Percentiles rank a stretch among this genome's conserved stretches.
These are phyloP conservation scores for Panzeria rudis DNA, from an alignment of 2,888 invertebrate genomes.

Conservation along the genomic window DNA sequence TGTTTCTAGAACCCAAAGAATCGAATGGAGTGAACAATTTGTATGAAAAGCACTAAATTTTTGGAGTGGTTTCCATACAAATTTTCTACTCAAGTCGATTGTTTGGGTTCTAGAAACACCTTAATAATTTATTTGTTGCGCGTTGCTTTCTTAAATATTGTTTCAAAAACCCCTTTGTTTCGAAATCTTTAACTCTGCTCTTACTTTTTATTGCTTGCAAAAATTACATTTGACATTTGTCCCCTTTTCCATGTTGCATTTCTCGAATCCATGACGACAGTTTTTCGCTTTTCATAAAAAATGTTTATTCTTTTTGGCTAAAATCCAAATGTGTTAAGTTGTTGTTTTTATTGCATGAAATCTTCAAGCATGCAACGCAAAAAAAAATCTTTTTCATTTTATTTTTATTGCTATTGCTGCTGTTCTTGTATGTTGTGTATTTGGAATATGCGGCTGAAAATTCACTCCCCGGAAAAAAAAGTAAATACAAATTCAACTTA, in stretches of 20 bases:
- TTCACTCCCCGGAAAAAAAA: constrained; percentile 41
- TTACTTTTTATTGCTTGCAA: constrained; percentile 24
- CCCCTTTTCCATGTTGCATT: constrained; percentile 39
- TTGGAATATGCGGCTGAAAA: constrained; percentile 35
- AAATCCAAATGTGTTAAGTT: constrained; percentile 68
- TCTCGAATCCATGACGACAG: constrained; percentile 36
- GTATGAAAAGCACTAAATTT: too few relatives aligned
- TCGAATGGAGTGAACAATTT: too few relatives aligned
- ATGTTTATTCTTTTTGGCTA: constrained; percentile 55
- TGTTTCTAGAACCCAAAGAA: too few relatives aligned
- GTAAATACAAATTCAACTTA: constrained; percentile 1
- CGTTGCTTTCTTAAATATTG: neutral
- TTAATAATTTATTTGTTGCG: neutral
- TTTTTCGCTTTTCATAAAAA: constrained; percentile 29
- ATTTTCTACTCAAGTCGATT: too few relatives aligned
- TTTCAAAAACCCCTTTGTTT: neutral
- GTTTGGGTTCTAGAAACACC: too few relatives aligned
- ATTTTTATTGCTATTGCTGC: constrained; percentile 15
- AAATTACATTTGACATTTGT: constrained; percentile 57
- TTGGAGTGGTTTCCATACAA: too few relatives aligned
- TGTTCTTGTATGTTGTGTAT: constrained; percentile 6
- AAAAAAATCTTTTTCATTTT: constrained; percentile 37
- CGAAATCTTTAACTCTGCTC: neutral
- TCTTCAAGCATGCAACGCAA: constrained; percentile 53
- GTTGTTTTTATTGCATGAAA: constrained; percentile 47